A percentile compares a stretch with the other conserved stretches of the same genome.
Evolutionary conservation across 2,113 vertebrate species (phyloP).

Genomic region (Pampusana beccarii): DNA sequence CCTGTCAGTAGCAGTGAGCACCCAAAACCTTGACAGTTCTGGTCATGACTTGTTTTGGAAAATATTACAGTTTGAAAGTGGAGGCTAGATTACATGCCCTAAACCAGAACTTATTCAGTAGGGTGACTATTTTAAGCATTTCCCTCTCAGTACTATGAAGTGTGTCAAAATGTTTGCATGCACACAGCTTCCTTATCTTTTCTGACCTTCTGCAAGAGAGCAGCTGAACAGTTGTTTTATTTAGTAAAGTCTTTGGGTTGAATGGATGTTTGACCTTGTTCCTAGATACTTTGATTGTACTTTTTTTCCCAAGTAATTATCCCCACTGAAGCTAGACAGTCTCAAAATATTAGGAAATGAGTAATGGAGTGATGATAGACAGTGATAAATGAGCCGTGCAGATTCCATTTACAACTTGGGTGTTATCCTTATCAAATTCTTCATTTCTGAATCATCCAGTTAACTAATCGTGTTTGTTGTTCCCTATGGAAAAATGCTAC

Average conservation of each 20-base stretch:
- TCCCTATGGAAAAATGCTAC: neutral
- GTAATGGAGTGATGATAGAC: neutral
- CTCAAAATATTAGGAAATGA: conserved; percentile 44
- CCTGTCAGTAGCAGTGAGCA: neutral
- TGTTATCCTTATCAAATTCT: conserved; percentile 16
- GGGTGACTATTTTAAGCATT: neutral
- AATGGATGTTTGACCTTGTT: neutral
- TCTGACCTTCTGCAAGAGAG: neutral
- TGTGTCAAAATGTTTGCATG: neutral
- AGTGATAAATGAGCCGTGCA: neutral
- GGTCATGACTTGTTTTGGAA: neutral
- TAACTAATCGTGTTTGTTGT: conserved; percentile 34
- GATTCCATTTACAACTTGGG: neutral
- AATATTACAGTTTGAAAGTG: neutral
- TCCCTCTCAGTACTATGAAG: neutral
- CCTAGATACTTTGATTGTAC: neutral
- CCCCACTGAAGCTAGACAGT: neutral
- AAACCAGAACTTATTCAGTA: neutral
- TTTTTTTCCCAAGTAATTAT: conserved; percentile 16
- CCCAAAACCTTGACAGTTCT: neutral
- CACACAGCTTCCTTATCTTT: neutral
- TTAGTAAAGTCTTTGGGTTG: neutral
- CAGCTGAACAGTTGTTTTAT: neutral
- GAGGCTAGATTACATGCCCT: neutral
- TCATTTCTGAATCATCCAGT: neutral